These are phyloP conservation scores for Lathamus discolor DNA, from an alignment of 2,113 vertebrate species.

Conservation along the genomic window DNA sequence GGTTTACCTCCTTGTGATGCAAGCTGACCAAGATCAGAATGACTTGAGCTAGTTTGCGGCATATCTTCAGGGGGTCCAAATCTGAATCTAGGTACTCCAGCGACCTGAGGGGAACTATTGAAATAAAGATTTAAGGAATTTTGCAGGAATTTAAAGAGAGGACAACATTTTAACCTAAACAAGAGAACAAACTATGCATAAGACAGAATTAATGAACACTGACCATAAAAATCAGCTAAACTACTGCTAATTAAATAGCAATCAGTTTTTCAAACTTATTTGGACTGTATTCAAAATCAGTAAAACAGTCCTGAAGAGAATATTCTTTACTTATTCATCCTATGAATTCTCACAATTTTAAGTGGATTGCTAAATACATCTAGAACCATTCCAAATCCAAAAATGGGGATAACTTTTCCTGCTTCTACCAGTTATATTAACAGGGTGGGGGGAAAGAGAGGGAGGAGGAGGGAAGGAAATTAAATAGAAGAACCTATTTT, in stretches of 20 bases:
- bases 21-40: constrained; percentile 92
- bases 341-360: neutral
- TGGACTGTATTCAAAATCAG: neutral
- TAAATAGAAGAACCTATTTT: neutral
- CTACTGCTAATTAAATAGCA: neutral
- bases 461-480: neutral
- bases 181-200: neutral
- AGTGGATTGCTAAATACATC: neutral
- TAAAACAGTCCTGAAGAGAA: neutral
- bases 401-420: neutral
- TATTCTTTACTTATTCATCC: neutral
- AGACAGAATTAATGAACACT: neutral
- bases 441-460: too few relatives aligned
- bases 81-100: constrained; percentile 89
- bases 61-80: constrained; percentile 90
- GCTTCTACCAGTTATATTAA: neutral
- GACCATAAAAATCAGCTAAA: neutral
- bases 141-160: neutral
- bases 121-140: neutral
- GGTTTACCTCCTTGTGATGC: constrained; percentile 93
- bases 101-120: constrained; percentile 90
- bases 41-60: constrained; percentile 89
- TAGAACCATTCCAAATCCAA: neutral
- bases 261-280: neutral
- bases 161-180: neutral